Base-by-base conservation (phyloP, 2,888 invertebrate species). In the Pyrrhia umbra region DNA sequence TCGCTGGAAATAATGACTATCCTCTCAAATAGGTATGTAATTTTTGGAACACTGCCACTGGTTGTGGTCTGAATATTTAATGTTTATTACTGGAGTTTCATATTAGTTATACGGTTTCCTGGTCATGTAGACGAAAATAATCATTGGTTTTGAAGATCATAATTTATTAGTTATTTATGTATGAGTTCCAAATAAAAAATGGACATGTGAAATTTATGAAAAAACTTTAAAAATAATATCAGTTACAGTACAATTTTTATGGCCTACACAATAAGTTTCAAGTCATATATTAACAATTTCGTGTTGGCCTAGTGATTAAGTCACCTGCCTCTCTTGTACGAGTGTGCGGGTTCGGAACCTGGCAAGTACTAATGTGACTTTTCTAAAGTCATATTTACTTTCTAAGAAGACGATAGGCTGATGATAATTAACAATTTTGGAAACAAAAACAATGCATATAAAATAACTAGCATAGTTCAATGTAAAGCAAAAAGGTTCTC, bases 41-140 rank as follows among this genome's bases (percentile, higher is more conserved):
- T 72, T 72, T 67, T 72, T 72, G 68, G 68, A 68, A 72, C 73
- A 42, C 16, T 68, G 67, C 73, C 68, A 68, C n/a, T 68, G 45
- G 23, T 21, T 23, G 20, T 50, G 34, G 57, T 72, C 16, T 72
- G 40, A 25, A 65, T 64, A 71, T 72, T 68, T 72, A 46, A 72
- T 68, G 45, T 72, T 72, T 72, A 65, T 65, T 50, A 40, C 65
- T 9, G 50, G 34, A 10, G 56, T 46, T 46, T 6, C 49, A 45
- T 25, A 68, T 21, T 25, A 21, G 56, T 55, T 39, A 21, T 20
- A 45, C 34, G 13, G 40, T 71, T 54, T 64, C 23, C 55, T 39
- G 27, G 30, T 43, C 39, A 39, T 8, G 25, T 16, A 30, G 23
- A 64, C 49, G 9, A 23, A 51, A 71, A 63, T 42, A 42, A 52